These are phyloP conservation scores for Psittacula derbiana DNA, from an alignment of 2,797 vertebrate genomes.

Conservation along the genomic window DNA sequence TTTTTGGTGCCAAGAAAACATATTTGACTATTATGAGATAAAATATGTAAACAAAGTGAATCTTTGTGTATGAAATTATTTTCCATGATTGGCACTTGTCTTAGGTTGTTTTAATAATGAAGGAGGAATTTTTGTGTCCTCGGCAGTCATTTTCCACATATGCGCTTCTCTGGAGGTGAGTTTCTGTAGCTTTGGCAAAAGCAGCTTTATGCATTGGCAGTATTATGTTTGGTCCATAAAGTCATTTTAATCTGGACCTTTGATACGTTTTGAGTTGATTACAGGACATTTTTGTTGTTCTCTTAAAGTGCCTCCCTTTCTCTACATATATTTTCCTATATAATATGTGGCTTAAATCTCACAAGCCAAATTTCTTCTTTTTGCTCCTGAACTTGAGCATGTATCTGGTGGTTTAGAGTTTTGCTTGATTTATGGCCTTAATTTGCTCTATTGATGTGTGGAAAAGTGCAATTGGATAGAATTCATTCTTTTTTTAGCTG, in stretches of 20 bases:
- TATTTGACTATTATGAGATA: not conserved
- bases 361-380: not conserved
- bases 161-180: not conserved
- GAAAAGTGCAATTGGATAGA: not conserved
- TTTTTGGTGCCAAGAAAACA: not conserved
- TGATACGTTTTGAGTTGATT: not conserved
- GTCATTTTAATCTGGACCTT: not conserved
- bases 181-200: not conserved
- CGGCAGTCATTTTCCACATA: not conserved
- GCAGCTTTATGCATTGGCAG: not conserved
- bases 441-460: not conserved
- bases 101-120: not conserved
- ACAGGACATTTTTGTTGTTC: not conserved
- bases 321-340: not conserved
- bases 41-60: not conserved
- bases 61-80: not conserved
- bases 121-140: not conserved
- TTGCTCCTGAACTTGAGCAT: not conserved
- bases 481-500: not conserved
- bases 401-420: not conserved
- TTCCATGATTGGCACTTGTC: not conserved
- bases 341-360: not conserved
- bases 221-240: not conserved
- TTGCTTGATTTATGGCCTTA: not conserved
- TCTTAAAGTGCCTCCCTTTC: not conserved